Base-by-base conservation (phyloP, 2,888 invertebrate genomes). In the Axea sp. region DNA sequence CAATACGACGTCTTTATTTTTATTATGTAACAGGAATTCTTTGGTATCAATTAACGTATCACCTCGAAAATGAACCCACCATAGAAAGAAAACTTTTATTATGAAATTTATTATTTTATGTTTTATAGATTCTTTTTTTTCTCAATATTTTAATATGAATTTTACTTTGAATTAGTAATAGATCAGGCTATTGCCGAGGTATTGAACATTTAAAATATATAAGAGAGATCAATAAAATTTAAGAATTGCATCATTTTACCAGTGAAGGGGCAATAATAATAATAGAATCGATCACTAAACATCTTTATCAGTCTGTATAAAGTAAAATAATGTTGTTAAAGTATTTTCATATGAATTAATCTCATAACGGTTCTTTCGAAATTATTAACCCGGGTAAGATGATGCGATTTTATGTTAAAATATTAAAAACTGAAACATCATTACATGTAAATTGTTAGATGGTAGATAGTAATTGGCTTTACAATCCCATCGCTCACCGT, bases 21-120 rank as follows among this genome's bases (percentile, higher is more conserved):
- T 87, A 85, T 86, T 86, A 86, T 83, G 85, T 86, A 87, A 87
- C 87, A 87, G 86, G 86, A 85, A 85, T 85, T 86, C 81, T 85
- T 81, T 84, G 82, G 83, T 86, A 86, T 86, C 83, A 85, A 86
- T 86, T 85, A 87, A 87, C 86, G 85, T 81, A 76, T 83, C 84
- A 82, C 86, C 86, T 85, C 86, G 84, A 86, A 83, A 83, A 83
- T 84, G 81, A 86, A 86, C 87, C 87, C 83, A 86, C 85, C 82
- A 82, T 86, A 86, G 85, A 85, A 86, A 86, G 86, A 84, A 86
- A 87, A 87, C 86, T 83, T 79, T 78, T 78, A 77, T 80, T 77
- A 77, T 76, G 75, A 71, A 60, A n/a, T n/a, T n/a, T 55, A 71
- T 71, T 39, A 59, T 74, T 64, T 64, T 73, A 77, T 75, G 57